Conservation (phyloP, 2,888 invertebrate genomes). For the Andrena bucephala region DNA sequence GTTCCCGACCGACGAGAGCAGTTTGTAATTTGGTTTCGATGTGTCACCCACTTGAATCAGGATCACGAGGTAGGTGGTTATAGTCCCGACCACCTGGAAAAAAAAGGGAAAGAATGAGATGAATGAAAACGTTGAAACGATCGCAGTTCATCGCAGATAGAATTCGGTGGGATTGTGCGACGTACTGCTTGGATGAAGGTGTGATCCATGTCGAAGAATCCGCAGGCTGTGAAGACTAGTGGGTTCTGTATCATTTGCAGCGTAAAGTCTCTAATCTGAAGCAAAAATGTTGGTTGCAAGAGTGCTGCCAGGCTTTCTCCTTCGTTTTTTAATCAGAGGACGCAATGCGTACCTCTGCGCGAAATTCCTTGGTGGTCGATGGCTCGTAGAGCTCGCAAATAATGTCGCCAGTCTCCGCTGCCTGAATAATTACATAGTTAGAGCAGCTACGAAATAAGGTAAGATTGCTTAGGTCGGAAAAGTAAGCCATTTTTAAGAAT, state of each 20-base stretch:
- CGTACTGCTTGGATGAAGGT: slow-evolving; percentile 73
- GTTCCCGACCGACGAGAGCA: background rate
- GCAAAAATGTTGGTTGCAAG: background rate
- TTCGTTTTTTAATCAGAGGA: too few species aligned
- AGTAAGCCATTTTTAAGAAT: too few species aligned
- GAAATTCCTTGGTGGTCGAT: slow-evolving; percentile 67
- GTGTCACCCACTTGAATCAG: slow-evolving; percentile 74
- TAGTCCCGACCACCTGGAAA: slow-evolving; percentile 72
- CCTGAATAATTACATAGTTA: slow-evolving; percentile 54
- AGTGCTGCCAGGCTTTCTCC: background rate
- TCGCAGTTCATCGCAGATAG: background rate
- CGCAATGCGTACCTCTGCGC: slow-evolving; percentile 67
- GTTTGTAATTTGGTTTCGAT: background rate
- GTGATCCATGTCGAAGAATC: slow-evolving; percentile 74
- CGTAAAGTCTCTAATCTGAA: slow-evolving; percentile 76
- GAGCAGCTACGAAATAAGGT: too few species aligned
- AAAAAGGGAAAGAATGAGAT: background rate
- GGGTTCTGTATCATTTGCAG: slow-evolving; percentile 77
- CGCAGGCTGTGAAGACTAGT: slow-evolving; percentile 74
- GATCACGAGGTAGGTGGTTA: slow-evolving; percentile 78
- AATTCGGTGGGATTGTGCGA: background rate
- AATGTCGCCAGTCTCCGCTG: slow-evolving; percentile 73
- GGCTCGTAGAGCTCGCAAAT: slow-evolving; percentile 77
- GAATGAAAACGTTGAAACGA: background rate
- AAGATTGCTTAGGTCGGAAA: background rate